phyloP scores from a whole-genome alignment of 2,888 invertebrate species.

The Drosophila neotestacea region DNA sequence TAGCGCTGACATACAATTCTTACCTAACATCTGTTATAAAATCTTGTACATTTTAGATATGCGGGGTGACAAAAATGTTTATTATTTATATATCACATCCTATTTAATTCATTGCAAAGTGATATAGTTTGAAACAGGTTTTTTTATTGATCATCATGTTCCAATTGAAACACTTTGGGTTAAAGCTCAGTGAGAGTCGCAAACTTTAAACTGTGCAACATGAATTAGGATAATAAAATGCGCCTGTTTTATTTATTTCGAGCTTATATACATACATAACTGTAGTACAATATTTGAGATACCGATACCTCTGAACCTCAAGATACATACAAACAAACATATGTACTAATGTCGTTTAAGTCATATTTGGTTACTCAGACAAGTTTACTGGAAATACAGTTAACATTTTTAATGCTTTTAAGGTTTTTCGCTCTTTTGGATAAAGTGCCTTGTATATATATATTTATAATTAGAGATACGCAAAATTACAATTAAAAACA shows the following conservation, averaged over 20 bases:
- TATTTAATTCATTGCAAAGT: slow-evolving; percentile 17
- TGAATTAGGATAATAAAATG: neutral
- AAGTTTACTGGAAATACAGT: slow-evolving; percentile 1
- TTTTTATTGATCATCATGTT: neutral
- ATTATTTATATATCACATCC: slow-evolving; percentile 1
- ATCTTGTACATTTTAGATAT: slow-evolving; percentile 6
- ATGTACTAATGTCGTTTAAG: slow-evolving; percentile 4
- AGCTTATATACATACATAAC: neutral
- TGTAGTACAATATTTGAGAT: slow-evolving; percentile 10
- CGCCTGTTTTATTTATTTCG: slow-evolving; percentile 9
- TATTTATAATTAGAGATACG: slow-evolving; percentile 53
- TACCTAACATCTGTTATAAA: slow-evolving; percentile 3
- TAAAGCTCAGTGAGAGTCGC: neutral
- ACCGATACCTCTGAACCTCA: slow-evolving; percentile 12
- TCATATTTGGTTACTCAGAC: slow-evolving; percentile 5
- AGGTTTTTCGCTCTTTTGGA: slow-evolving; percentile 33
- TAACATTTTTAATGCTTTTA: slow-evolving; percentile 15
- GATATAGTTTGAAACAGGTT: slow-evolving; percentile 15
- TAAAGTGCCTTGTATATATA: slow-evolving; percentile 63
- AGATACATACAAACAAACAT: neutral
- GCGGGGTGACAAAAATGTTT: slow-evolving; percentile 5
- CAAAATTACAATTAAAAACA: slow-evolving; percentile 24
- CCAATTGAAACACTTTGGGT: neutral
- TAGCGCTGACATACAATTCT: neutral
- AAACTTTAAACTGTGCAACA: neutral